Evolutionary conservation across 2,113 vertebrate genomes (phyloP).

Genomic region (Electrona antarctica): DNA sequence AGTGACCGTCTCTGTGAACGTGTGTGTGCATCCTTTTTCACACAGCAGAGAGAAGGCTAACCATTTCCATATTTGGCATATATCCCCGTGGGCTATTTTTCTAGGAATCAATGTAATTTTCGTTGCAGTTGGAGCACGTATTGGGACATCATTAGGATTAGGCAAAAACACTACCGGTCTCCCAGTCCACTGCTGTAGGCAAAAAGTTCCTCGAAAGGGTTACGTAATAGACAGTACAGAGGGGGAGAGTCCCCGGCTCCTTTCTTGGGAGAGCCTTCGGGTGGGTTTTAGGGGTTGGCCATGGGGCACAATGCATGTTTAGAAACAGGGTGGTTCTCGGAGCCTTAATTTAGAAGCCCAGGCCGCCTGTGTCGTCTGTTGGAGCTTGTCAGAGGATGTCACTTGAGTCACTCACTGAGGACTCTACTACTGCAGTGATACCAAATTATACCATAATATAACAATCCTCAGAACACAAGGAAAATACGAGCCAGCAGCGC

Average conservation of each 20-base stretch:
- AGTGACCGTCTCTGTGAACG: not conserved
- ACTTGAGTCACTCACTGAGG: no score
- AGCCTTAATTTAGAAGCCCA: no score
- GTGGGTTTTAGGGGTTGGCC: not conserved
- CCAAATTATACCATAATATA: no score
- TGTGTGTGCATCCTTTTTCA: not conserved
- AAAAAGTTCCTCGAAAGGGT: conserved; percentile 12
- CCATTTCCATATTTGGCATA: not conserved
- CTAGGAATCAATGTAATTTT: not conserved
- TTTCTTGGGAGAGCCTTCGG: not conserved
- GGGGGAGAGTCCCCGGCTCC: conserved; percentile 4
- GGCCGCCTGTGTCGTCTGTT: no score
- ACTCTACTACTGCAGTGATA: no score
- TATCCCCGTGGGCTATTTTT: not conserved
- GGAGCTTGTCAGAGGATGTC: no score
- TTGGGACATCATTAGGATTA: no score
- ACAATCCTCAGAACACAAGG: no score
- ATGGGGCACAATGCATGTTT: not conserved
- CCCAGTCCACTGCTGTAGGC: not conserved
- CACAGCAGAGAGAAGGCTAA: not conserved
- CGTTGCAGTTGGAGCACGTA: no score
- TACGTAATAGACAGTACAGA: conserved; percentile 24
- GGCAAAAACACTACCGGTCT: not conserved
- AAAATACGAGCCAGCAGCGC: no score
- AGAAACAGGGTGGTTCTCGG: not conserved